Conservation (phyloP, 2,888 invertebrate genomes). For the Eristalinus aeneus region DNA sequence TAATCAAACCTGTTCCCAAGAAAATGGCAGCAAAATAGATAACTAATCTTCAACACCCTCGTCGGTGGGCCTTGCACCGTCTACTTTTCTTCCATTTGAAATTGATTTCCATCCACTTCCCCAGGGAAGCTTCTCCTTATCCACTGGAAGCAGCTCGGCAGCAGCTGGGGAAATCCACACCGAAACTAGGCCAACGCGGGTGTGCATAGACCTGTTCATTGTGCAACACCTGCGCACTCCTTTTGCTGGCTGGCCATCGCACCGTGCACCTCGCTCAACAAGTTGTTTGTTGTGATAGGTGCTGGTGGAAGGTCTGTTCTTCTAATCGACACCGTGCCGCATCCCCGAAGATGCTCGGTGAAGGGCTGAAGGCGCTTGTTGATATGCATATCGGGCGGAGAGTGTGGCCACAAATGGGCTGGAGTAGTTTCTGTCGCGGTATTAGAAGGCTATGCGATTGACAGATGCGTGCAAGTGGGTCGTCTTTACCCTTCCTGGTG, state of each 20-base stretch:
- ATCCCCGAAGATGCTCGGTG: neutral
- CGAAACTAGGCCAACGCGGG: conserved; percentile 61
- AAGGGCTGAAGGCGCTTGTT: neutral
- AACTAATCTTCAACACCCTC: too few species aligned
- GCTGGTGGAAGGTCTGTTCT: neutral
- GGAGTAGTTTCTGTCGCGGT: conserved; percentile 1
- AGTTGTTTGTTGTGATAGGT: conserved; percentile 66
- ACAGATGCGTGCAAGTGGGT: neutral
- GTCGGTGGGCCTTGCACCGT: too few species aligned
- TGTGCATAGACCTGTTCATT: conserved; percentile 14
- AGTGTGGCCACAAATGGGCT: conserved; percentile 17
- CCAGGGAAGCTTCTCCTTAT: conserved; percentile 55
- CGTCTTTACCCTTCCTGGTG: conserved; percentile 23
- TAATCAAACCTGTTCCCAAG: too few species aligned
- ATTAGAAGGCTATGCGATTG: neutral
- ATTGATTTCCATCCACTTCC: neutral
- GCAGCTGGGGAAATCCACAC: neutral
- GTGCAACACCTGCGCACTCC: conserved; percentile 44
- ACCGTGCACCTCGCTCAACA: conserved; percentile 47
- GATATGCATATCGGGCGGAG: conserved; percentile 31
- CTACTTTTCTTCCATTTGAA: neutral
- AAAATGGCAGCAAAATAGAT: too few species aligned
- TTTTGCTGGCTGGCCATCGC: neutral
- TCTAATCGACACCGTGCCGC: neutral
- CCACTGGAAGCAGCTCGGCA: conserved; percentile 35